phyloP scores from a whole-genome alignment of 2,888 invertebrate species.

The Nematopogon swammerdamellus region DNA sequence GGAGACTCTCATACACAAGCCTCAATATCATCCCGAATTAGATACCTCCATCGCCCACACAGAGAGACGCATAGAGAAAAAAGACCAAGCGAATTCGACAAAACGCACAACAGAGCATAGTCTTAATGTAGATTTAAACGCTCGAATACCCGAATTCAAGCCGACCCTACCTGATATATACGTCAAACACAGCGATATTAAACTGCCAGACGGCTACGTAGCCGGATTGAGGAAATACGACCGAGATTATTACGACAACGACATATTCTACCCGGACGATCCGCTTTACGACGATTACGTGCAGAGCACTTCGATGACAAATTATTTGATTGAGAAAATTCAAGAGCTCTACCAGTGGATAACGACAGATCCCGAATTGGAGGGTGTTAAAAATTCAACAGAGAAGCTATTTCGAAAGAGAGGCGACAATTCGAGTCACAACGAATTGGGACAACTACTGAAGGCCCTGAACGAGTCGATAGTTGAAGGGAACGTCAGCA shows the following conservation, averaged over 20 bases:
- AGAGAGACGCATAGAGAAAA: conserved; percentile 39
- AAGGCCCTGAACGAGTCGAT: conserved; percentile 52
- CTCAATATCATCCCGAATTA: conserved; percentile 37
- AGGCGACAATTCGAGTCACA: conserved; percentile 9
- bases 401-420: conserved; percentile 7
- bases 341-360: conserved; percentile 54
- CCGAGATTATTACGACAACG: conserved; percentile 23
- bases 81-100: conserved; percentile 37
- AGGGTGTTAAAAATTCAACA: conserved; percentile 17
- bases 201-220: conserved; percentile 26
- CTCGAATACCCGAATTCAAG: conserved; percentile 29
- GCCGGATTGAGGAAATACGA: conserved; percentile 21
- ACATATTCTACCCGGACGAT: conserved; percentile 41
- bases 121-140: not conserved
- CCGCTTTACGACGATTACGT: conserved; percentile 45
- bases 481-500: conserved; percentile 42
- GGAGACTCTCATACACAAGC: conserved; percentile 23
- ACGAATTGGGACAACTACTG: conserved; percentile 34
- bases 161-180: conserved; percentile 31
- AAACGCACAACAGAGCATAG: conserved; percentile 15
- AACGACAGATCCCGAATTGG: conserved; percentile 33
- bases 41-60: conserved; percentile 26
- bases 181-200: conserved; percentile 17
- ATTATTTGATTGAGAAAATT: conserved; percentile 47
- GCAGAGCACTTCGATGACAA: conserved; percentile 43